Evolutionary conservation across 2,113 vertebrate genomes (phyloP), one percentile per base, ranked within the genome.

Genomic region (Tragelaphus imberbis): DNA sequence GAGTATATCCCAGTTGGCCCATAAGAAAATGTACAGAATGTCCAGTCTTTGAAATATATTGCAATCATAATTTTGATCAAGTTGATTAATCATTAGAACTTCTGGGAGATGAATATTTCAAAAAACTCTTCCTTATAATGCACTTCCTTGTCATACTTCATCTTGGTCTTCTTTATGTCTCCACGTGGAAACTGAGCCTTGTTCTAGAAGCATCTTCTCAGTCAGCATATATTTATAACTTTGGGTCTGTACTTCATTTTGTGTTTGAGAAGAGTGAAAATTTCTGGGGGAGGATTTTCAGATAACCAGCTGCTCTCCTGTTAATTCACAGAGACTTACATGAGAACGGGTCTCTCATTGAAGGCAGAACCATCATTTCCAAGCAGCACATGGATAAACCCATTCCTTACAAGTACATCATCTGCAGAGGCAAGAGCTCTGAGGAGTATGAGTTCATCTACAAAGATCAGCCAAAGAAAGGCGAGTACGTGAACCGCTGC

Each of bases 401-500:
- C 0, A 99, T 99, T 95, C 99, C 99, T 0, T 99, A 99, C 98
- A 99, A 99, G 97, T 99, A 99, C 17, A 92, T 61, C n/a, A 1
- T 99, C 9, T 0, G 90, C 0, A 97, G 59, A 7, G 1, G 9
- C 59, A 96, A 16, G 11, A 28, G 0, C 0, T 47, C 97, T 5
- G 2, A 0, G 0, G 12, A 97, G 0, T 99, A 98, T 0, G 99
- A 99, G 88, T 97, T 97, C 13, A 99, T 99, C 95, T 99, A 99
- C 88, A 98, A 98, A 88, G 86, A 21, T 40, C 0, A 0, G 0
- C 0, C 47, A 4, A 2, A 1, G 0, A 0, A 2, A 1, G 0
- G 0, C 0, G 0, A 2, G 0, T 0, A 0, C 0, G 95, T 99
- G n/a, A 98, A 99, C 94, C 99, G 99, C 28, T 98, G 94, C 61